Conservation (phyloP, 1,140 invertebrate genomes). For the Nilaparvata lugens region DNA sequence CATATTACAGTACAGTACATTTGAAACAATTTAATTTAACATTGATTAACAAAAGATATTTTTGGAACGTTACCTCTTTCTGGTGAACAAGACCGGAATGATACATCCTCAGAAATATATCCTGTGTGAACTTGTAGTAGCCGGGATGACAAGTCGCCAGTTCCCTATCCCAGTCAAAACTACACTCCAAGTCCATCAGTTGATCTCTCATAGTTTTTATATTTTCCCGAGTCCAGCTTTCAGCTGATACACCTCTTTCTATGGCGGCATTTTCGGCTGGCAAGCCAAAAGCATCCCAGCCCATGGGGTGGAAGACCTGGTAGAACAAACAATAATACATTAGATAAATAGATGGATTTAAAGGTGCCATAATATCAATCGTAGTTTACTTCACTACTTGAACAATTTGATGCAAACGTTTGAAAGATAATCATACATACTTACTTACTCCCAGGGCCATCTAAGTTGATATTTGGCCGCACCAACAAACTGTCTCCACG, state of each 20-base stretch:
- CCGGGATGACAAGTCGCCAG: conserved; percentile 63
- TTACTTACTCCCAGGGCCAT: no score
- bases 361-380: no score
- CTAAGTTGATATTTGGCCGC: no score
- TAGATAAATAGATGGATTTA: no score
- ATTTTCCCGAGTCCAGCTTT: conserved; percentile 82
- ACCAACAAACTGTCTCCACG: no score
- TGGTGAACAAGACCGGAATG: conserved; percentile 79
- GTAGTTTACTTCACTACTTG: no score
- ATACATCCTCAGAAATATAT: conserved; percentile 84
- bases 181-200: conserved; percentile 66
- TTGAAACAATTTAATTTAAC: no score
- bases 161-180: conserved; percentile 93
- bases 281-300: conserved; percentile 98
- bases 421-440: no score
- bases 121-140: conserved; percentile 93
- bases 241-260: conserved; percentile 65
- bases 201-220: conserved; percentile 86
- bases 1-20: no score
- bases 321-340: conserved; percentile 2
- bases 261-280: conserved; percentile 99
- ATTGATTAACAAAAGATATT: no score
- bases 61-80: conserved; percentile 61
- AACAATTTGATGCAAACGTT: no score
- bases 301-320: conserved; percentile 89